A percentile compares a stretch with the other conserved stretches of the same genome.
Conservation (phyloP, 2,888 invertebrate species). For the Agonopterix alstromeriana region DNA sequence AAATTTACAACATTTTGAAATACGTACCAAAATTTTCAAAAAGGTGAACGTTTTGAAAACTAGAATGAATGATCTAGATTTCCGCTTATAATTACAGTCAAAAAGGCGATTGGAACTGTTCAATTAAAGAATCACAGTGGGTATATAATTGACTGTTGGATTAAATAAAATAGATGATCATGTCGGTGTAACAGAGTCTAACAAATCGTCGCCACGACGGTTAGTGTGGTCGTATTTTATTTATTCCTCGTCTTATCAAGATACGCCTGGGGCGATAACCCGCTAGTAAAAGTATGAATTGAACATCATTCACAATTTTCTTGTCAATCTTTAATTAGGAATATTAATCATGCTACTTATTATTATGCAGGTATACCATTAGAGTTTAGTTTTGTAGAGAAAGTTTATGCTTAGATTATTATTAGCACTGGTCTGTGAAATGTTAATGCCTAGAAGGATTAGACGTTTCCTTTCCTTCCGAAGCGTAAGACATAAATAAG, state of each 20-base stretch:
- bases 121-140: too few relatives aligned
- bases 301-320: conserved; percentile 28
- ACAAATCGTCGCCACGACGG: conserved; percentile 7
- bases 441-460: too few relatives aligned
- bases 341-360: conserved; percentile 20
- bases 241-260: conserved; percentile 14
- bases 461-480: too few relatives aligned
- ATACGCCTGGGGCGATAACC: conserved; percentile 17
- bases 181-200: conserved; percentile 8
- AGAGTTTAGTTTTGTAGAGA: conserved; percentile 15
- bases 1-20: too few relatives aligned
- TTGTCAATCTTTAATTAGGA: conserved; percentile 40
- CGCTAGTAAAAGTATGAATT: conserved; percentile 14
- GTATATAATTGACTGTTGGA: not conserved
- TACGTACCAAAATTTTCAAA: too few relatives aligned
- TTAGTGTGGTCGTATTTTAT: conserved; percentile 11
- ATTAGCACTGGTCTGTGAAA: too few relatives aligned
- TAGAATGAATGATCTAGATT: too few relatives aligned
- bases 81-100: too few relatives aligned
- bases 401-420: conserved; percentile 14
- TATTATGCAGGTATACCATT: not conserved
- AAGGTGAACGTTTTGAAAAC: too few relatives aligned
- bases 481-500: too few relatives aligned
- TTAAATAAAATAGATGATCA: not conserved
- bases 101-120: too few relatives aligned